Percentiles rank a stretch among this genome's conserved stretches.
phyloP scores from a whole-genome alignment of 2,888 invertebrate species.

The Tenthredo livida region DNA sequence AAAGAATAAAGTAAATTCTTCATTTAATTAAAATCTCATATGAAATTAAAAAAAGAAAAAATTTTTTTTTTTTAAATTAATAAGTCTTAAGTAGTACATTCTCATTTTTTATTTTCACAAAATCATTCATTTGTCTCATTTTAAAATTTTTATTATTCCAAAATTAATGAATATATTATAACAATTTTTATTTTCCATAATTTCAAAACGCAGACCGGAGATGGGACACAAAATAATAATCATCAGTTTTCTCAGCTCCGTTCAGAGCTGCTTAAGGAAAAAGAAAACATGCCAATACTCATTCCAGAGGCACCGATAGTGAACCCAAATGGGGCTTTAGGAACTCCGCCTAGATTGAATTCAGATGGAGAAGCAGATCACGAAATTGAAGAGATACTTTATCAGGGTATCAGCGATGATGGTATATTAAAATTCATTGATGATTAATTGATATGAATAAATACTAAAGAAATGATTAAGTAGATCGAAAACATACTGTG shows the following conservation, averaged over 20 bases:
- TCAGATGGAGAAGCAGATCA: conserved; percentile 74
- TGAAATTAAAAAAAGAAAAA: background rate
- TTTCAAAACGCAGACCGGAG: conserved; percentile 55
- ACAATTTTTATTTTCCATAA: conserved; percentile 9
- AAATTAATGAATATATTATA: background rate
- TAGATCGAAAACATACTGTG: background rate
- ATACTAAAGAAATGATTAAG: background rate
- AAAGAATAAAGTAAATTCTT: background rate
- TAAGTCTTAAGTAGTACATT: conserved; percentile 1
- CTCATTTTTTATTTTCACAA: conserved; percentile 4
- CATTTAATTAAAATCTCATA: background rate
- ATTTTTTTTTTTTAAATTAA: no score
- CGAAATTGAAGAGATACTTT: conserved; percentile 72
- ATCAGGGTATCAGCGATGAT: conserved; percentile 72
- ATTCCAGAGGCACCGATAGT: conserved; percentile 76
- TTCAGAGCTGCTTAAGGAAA: conserved; percentile 70
- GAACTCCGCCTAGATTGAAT: conserved; percentile 75
- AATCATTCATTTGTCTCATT: background rate
- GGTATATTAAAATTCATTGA: conserved; percentile 61
- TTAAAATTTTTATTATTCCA: background rate
- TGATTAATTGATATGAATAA: background rate
- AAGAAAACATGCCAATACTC: conserved; percentile 73
- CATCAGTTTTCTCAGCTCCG: conserved; percentile 66
- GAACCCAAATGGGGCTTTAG: conserved; percentile 76
- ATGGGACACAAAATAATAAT: conserved; percentile 57